Evolutionary conservation across 2,113 vertebrate species (phyloP).

Genomic region (Etheostoma cragini): DNA sequence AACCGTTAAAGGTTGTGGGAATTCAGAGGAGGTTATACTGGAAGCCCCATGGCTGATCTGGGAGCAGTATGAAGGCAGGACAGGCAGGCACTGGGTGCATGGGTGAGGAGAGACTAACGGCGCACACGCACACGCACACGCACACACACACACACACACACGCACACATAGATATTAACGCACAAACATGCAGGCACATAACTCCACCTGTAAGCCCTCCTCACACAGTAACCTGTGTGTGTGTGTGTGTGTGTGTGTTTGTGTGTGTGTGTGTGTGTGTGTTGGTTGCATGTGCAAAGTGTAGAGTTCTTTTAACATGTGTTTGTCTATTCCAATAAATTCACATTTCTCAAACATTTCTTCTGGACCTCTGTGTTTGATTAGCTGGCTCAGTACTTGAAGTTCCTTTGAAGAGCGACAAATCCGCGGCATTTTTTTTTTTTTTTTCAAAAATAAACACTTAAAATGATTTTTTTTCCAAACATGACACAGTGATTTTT

Average conservation of each 20-base stretch:
- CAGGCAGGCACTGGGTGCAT: conserved; percentile 83
- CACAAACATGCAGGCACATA: conserved; percentile 73
- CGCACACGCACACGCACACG: conserved; percentile 51
- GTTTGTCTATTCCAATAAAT: conserved; percentile 52
- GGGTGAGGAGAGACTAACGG: conserved; percentile 74
- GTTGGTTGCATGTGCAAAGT: conserved; percentile 58
- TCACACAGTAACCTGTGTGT: conserved; percentile 66
- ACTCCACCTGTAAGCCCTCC: conserved; percentile 63
- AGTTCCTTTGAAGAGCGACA: conserved; percentile 51
- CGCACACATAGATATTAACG: conserved; percentile 54
- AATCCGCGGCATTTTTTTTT: conserved; percentile 35
- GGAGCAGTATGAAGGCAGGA: conserved; percentile 83
- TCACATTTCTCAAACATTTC: conserved; percentile 65
- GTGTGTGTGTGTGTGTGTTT: conserved; percentile 47
- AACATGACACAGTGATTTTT: conserved; percentile 71
- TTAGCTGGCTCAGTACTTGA: conserved; percentile 69
- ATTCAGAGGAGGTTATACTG: conserved; percentile 67
- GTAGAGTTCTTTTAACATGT: conserved; percentile 61
- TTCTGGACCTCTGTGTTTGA: conserved; percentile 55
- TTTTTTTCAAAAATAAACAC: conserved; percentile 55
- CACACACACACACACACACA: conserved; percentile 6
- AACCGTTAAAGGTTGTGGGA: conserved; percentile 53
- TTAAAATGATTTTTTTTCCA: conserved; percentile 35
- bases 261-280: conserved; percentile 54
- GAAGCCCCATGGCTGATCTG: conserved; percentile 78